Base-by-base conservation (phyloP, 2,113 vertebrate genomes). In the Menidia beryllina region DNA sequence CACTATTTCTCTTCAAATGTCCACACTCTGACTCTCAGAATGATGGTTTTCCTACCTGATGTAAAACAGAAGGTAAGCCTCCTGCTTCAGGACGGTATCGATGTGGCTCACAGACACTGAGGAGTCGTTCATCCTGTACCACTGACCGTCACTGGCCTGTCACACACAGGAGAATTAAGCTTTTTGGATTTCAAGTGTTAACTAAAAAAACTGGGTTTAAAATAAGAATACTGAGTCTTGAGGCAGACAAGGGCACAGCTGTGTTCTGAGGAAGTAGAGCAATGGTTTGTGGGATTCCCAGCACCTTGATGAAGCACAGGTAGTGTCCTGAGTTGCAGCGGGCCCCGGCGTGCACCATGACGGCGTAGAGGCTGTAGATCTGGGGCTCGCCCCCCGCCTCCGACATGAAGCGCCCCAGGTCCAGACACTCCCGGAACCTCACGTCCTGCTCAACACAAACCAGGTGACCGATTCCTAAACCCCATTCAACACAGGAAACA, bases 111-210 rank as follows among this genome's bases (percentile, higher is more conserved):
- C 90, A 0, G 96, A 94, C 47, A 99, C 98, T 0, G 95, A 91
- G n/a, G 95, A 95, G 82, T 99, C 98, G 14, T 99, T 98, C 97
- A 99, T 99, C 69, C 96, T 94, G 81, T 97, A 99, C 98, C 98
- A 99, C 84, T 96, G 96, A 20, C 96, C 96, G 23, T 95, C 96
- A 69, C 96, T 96, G 3, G 96, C 95, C 98, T 99, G 89, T 19
- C 76, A 92, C 57, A 76, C 23, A 79, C 26, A 66, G n/a, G n/a
- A n/a, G n/a, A n/a, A n/a, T n/a, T n/a, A n/a, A n/a, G n/a, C n/a
- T n/a, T n/a, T n/a, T n/a, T n/a, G n/a, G n/a, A n/a, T n/a, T n/a
- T n/a, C n/a, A 10, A 52, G 27, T n/a, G 51, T n/a, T 39, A n/a
- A n/a, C n/a, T n/a, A n/a, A n/a, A n/a, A n/a, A n/a, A n/a, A n/a